These are phyloP conservation scores for Portunus trituberculatus DNA, from an alignment of 1,140 invertebrate species.

Conservation along the genomic window DNA sequence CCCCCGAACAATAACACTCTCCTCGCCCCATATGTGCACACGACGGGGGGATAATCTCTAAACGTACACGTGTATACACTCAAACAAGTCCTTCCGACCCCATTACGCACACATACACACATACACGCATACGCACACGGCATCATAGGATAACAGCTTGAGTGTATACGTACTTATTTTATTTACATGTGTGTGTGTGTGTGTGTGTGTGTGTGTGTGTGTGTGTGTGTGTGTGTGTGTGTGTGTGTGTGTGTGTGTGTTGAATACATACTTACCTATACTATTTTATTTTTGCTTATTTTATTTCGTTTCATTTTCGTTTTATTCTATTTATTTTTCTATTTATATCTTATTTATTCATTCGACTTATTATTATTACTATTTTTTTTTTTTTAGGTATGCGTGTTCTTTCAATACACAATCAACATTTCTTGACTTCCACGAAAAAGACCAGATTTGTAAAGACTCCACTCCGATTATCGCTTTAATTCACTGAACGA, in stretches of 20 bases:
- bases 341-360: too few species aligned
- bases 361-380: too few species aligned
- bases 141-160: background rate
- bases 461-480: background rate
- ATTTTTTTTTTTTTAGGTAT: too few species aligned
- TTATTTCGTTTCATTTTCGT: too few species aligned
- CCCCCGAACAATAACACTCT: background rate
- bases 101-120: slow-evolving; percentile 31
- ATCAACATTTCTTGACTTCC: too few species aligned
- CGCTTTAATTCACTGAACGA: background rate
- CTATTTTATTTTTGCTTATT: too few species aligned
- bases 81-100: background rate
- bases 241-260: slow-evolving; percentile 33
- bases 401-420: too few species aligned
- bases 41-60: background rate
- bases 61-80: background rate
- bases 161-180: background rate
- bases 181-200: background rate
- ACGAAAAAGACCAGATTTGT: background rate
- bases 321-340: too few species aligned
- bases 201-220: slow-evolving; percentile 49
- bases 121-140: slow-evolving; percentile 28
- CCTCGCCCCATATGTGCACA: slow-evolving; percentile 7
- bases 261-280: too few species aligned
- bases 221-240: slow-evolving; percentile 29